These are phyloP conservation scores for Oreochromis aureus DNA, from an alignment of 2,113 vertebrate species.

Conservation along the genomic window DNA sequence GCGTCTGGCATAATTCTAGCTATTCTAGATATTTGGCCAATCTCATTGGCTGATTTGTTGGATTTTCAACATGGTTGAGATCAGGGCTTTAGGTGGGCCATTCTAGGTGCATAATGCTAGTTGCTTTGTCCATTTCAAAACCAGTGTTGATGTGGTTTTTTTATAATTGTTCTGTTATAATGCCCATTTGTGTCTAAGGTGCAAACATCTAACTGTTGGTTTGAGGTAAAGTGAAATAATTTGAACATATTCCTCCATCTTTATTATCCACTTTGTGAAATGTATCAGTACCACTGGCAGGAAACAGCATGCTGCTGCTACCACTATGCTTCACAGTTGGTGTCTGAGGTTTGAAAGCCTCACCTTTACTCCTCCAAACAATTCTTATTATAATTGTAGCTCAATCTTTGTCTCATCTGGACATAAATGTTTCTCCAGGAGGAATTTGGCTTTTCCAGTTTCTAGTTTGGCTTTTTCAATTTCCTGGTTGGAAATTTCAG, in stretches of 20 bases:
- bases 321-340: neutral
- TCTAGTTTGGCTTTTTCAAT: too few relatives aligned
- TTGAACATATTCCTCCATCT: neutral
- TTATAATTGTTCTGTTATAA: neutral
- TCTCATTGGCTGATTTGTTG: neutral
- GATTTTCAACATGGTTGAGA: neutral
- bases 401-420: neutral
- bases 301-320: neutral
- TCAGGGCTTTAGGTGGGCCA: neutral
- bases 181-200: accelerated
- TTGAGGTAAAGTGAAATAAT: neutral
- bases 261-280: accelerated
- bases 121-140: neutral
- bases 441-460: neutral
- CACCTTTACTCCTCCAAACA: neutral
- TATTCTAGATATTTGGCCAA: neutral
- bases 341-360: neutral
- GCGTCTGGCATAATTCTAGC: neutral
- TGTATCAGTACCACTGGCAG: neutral
- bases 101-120: neutral
- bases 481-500: neutral
- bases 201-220: neutral
- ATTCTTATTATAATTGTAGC: accelerated
- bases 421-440: neutral
- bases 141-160: accelerated